phyloP scores from a whole-genome alignment of 1,140 invertebrate species.

The Drosophila truncata region DNA sequence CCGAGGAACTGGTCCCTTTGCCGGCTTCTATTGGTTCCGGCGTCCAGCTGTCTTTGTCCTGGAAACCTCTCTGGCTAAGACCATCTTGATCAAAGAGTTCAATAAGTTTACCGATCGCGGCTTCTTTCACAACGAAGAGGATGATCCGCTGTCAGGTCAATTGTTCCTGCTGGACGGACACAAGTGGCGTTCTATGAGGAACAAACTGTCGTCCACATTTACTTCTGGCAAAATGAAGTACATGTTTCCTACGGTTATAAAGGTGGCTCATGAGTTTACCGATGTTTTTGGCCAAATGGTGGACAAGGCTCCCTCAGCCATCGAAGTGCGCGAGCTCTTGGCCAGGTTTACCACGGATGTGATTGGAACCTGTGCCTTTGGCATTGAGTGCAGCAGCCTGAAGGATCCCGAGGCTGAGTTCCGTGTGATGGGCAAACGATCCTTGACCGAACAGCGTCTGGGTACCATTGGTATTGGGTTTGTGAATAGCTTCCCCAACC shows the following conservation, averaged over 20 bases:
- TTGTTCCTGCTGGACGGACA: conserved; percentile 85
- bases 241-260: conserved; percentile 85
- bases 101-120: conserved; percentile 86
- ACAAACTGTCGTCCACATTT: conserved; percentile 87
- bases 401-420: conserved; percentile 87
- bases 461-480: conserved; percentile 24
- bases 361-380: conserved; percentile 89
- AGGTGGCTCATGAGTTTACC: conserved; percentile 76
- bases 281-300: conserved; percentile 54
- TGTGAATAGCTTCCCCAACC: conserved; percentile 60
- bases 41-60: conserved; percentile 86
- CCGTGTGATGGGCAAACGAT: conserved; percentile 69
- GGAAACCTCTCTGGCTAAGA: conserved; percentile 88
- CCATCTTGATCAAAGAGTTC: conserved; percentile 88
- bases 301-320: conserved; percentile 2
- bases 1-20: conserved; percentile 72
- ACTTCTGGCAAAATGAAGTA: conserved; percentile 87
- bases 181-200: conserved; percentile 87
- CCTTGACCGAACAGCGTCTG: conserved; percentile 50
- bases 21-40: conserved; percentile 84
- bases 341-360: conserved; percentile 81
- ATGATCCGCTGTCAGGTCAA: conserved; percentile 86
- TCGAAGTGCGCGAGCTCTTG: conserved; percentile 74
- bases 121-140: conserved; percentile 85
- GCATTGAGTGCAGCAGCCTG: conserved; percentile 87